Conservation (phyloP, 2,888 invertebrate species). For the Hanleya hanleyi region DNA sequence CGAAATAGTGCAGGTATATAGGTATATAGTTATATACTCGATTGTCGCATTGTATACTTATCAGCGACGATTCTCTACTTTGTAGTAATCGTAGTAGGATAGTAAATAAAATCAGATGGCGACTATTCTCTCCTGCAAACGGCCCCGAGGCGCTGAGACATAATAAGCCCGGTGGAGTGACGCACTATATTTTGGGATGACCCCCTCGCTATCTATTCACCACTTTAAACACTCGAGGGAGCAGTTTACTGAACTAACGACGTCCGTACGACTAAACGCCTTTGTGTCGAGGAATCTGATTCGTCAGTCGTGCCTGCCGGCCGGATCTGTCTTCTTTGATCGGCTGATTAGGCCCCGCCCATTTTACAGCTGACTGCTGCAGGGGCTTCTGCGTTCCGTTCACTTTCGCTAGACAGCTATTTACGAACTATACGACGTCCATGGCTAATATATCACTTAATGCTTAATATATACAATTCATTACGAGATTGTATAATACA, state of each 20-base stretch:
- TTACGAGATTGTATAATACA: too few species aligned
- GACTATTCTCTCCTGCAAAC: constrained; percentile 31
- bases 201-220: neutral
- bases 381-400: too few species aligned
- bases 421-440: too few species aligned
- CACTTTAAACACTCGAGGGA: neutral
- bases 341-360: neutral
- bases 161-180: neutral
- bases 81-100: too few species aligned
- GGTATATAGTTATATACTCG: too few species aligned
- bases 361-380: neutral
- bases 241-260: neutral
- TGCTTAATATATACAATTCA: too few species aligned
- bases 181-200: constrained; percentile 2
- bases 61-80: too few species aligned
- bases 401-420: too few species aligned
- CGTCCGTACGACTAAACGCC: neutral
- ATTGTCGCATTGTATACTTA: too few species aligned
- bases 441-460: too few species aligned
- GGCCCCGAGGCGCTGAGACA: constrained; percentile 42
- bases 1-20: too few species aligned
- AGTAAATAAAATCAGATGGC: constrained; percentile 2
- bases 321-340: neutral
- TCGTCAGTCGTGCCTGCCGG: neutral
- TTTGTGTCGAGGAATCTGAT: neutral